Evolutionary conservation across 2,113 vertebrate species (phyloP).

Genomic region (Sitta europaea): DNA sequence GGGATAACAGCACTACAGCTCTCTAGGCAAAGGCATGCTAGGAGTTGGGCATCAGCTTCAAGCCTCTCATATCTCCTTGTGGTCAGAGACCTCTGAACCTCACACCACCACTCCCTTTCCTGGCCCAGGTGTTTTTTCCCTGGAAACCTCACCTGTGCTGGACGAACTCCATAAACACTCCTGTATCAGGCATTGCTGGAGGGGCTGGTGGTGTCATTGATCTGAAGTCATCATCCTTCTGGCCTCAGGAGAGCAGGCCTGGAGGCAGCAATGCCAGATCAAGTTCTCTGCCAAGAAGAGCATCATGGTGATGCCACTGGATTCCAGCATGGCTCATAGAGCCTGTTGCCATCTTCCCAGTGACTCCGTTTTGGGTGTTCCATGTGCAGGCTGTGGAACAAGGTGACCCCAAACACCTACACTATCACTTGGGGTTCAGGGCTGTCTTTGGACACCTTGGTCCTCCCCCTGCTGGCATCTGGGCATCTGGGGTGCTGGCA

Average conservation of each 20-base stretch:
- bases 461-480: neutral
- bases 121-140: neutral
- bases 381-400: neutral
- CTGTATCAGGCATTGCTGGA: rapidly evolving
- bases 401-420: neutral
- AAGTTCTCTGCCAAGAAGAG: neutral
- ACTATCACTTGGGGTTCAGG: neutral
- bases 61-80: neutral
- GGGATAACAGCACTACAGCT: neutral
- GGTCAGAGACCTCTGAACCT: neutral
- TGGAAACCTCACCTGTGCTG: neutral
- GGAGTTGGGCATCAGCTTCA: rapidly evolving
- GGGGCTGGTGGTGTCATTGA: rapidly evolving
- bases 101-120: neutral
- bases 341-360: rapidly evolving
- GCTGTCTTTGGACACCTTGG: neutral
- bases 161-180: neutral
- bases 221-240: neutral
- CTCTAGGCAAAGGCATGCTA: neutral
- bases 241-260: rapidly evolving
- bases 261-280: neutral
- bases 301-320: rapidly evolving
- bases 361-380: neutral
- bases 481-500: neutral
- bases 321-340: rapidly evolving